Conservation (phyloP, 1,140 invertebrate genomes). For the Homarus americanus region DNA sequence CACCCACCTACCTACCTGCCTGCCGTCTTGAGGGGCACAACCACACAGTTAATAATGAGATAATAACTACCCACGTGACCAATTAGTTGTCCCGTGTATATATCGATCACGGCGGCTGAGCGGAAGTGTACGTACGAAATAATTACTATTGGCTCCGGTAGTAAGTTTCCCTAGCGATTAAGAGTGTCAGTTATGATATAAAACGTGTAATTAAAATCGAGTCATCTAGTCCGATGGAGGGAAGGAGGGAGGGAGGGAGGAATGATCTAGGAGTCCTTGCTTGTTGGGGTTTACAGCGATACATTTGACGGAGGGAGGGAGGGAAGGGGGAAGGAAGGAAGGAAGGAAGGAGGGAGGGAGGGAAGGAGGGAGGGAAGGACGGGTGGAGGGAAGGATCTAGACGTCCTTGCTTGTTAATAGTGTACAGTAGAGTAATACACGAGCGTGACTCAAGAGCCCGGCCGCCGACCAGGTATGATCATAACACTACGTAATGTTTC, state of each 20-base stretch:
- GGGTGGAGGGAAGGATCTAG: not conserved
- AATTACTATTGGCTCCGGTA: conserved; percentile 48
- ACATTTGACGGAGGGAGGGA: too few relatives aligned
- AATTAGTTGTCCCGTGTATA: conserved; percentile 2
- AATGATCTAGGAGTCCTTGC: too few relatives aligned
- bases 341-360: not conserved
- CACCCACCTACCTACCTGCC: not conserved
- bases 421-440: too few relatives aligned
- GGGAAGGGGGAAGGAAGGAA: too few relatives aligned
- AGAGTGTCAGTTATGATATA: conserved; percentile 64
- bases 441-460: too few relatives aligned
- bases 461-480: too few relatives aligned
- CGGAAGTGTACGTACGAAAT: conserved; percentile 46
- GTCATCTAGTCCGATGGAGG: conserved; percentile 27
- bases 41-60: conserved; percentile 46
- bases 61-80: conserved; percentile 43
- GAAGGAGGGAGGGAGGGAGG: too few relatives aligned
- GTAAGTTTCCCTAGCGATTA: conserved; percentile 62
- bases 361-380: not conserved
- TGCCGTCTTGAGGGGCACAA: conserved; percentile 27
- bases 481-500: too few relatives aligned
- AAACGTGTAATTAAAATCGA: conserved; percentile 64
- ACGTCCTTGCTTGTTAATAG: too few relatives aligned
- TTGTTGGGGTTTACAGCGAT: too few relatives aligned
- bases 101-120: not conserved